Evolutionary conservation across 2,113 vertebrate genomes (phyloP).

Genomic region (Turnix velox): DNA sequence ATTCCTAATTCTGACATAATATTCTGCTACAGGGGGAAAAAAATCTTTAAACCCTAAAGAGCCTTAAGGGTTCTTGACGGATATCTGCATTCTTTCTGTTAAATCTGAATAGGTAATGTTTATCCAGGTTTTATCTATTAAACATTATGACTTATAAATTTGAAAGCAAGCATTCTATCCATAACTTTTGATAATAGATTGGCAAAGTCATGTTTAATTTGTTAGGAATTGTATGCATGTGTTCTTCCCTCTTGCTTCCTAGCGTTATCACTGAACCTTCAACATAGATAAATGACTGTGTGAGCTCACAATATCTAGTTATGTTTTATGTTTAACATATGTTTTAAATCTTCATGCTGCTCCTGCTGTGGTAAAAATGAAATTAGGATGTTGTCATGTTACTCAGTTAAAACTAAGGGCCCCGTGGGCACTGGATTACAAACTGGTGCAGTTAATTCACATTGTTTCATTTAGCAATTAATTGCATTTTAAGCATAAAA

Average conservation of each 20-base stretch:
- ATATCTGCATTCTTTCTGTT: not conserved
- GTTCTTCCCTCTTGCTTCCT: not conserved
- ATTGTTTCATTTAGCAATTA: not conserved
- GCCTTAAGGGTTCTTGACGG: not conserved
- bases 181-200: not conserved
- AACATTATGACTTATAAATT: not conserved
- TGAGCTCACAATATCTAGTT: not conserved
- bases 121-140: not conserved
- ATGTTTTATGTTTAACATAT: not conserved
- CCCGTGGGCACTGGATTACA: not conserved
- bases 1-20: not conserved
- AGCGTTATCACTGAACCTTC: not conserved
- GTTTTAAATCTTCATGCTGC: not conserved
- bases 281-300: not conserved
- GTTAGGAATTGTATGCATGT: not conserved
- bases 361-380: not conserved
- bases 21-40: not conserved
- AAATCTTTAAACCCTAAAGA: not conserved
- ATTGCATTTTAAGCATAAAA: slow-evolving; percentile 8
- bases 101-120: not conserved
- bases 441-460: not conserved
- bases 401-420: not conserved
- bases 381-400: not conserved
- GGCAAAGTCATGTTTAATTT: not conserved
- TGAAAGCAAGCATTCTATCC: not conserved